Conservation (phyloP, 2,113 vertebrate species). For the Nesogale talazaci region DNA sequence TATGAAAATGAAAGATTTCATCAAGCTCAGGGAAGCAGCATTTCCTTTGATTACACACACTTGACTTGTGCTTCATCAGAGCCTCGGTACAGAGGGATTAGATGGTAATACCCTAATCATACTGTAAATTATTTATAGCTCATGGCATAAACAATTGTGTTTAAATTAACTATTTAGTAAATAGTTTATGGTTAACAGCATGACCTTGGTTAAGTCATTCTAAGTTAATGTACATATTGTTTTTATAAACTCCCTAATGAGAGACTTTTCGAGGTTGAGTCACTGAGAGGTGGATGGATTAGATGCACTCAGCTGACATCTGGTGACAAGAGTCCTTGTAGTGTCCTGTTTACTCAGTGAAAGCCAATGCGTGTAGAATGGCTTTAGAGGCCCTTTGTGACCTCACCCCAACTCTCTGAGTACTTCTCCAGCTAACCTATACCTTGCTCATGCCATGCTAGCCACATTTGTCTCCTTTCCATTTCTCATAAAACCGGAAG, state of each 20-base stretch:
- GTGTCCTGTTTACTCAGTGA: constrained; percentile 17
- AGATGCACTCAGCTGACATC: neutral
- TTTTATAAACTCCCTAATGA: constrained; percentile 33
- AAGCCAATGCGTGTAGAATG: neutral
- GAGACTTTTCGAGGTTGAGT: neutral
- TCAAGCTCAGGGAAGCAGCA: neutral
- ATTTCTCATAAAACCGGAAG: neutral
- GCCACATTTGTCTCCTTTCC: neutral
- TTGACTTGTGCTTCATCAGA: neutral
- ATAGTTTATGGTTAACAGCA: constrained; percentile 53
- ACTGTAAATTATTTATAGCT: constrained; percentile 71
- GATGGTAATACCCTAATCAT: constrained; percentile 40
- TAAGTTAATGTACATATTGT: constrained; percentile 35
- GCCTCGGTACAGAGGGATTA: neutral
- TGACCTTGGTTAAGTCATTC: constrained; percentile 12
- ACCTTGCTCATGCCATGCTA: neutral
- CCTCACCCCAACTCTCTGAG: neutral
- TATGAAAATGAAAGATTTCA: neutral
- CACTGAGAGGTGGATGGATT: neutral
- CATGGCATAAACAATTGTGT: constrained; percentile 69
- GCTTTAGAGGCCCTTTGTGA: neutral
- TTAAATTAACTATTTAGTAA: constrained; percentile 62
- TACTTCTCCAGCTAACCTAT: neutral
- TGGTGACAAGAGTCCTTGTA: neutral
- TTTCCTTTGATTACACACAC: neutral